These are phyloP conservation scores for Epinotia brunnichana DNA, from an alignment of 2,888 invertebrate genomes.

Conservation along the genomic window DNA sequence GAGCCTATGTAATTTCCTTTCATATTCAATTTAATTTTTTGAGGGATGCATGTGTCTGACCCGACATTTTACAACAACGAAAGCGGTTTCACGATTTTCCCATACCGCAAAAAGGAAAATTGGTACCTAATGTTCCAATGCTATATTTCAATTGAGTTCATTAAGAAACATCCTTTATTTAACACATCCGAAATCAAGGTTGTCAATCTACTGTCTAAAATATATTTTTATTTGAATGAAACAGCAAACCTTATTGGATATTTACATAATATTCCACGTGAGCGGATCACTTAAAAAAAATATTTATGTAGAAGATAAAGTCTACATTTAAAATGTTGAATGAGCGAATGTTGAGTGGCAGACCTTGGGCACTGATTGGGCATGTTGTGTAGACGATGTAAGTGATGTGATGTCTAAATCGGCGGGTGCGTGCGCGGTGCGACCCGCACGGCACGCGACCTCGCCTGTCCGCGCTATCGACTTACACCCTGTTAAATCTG, in stretches of 20 bases:
- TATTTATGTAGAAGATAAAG: too few relatives aligned
- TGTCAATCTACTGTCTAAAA: slow-evolving; percentile 16
- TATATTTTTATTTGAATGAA: slow-evolving; percentile 9
- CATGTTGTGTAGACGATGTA: slow-evolving; percentile 21
- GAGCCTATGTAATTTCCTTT: slow-evolving; percentile 78
- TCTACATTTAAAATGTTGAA: too few relatives aligned
- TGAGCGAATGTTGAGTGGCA: background rate
- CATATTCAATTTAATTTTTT: slow-evolving; percentile 77
- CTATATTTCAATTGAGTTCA: slow-evolving; percentile 53
- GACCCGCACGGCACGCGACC: slow-evolving; percentile 65
- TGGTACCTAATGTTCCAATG: slow-evolving; percentile 53
- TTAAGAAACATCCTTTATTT: too few relatives aligned
- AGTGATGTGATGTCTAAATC: slow-evolving; percentile 70
- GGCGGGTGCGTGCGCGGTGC: slow-evolving; percentile 60
- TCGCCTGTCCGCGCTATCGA: slow-evolving; percentile 78
- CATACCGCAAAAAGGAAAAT: slow-evolving; percentile 64
- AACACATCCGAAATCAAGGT: slow-evolving; percentile 5
- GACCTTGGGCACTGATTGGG: slow-evolving; percentile 4
- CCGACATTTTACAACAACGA: slow-evolving; percentile 58
- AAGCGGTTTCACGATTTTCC: slow-evolving; percentile 59
- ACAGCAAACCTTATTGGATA: background rate
- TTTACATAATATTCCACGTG: too few relatives aligned
- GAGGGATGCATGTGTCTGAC: slow-evolving; percentile 67
- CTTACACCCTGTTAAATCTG: slow-evolving; percentile 81
- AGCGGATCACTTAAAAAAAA: too few relatives aligned